Evolutionary conservation across 2,888 invertebrate species (phyloP), one percentile per base, ranked within the genome.

Genomic region (Lordiphosa fenestrarum): DNA sequence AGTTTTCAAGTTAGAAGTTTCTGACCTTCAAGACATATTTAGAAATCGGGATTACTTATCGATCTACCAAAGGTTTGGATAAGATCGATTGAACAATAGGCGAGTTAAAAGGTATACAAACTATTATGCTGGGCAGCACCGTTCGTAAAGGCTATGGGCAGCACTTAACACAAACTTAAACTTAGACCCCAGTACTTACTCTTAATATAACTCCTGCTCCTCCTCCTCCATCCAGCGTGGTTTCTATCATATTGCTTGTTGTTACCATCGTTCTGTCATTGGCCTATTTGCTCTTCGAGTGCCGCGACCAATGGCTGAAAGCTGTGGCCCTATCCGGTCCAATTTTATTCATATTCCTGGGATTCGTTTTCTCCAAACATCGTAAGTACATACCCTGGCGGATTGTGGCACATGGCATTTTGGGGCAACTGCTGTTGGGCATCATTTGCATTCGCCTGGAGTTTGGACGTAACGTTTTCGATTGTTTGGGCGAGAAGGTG

Each of bases 391-490:
- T 95, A 1, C 92, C 91, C 59, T 96, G 96, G 97, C 91, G 93
- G 2, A 93, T 94, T 0, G 94, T 98, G 0, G 78, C 93, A 6
- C 93, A 93, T 86, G 98, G 97, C 0, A 88, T 97, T 7, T 89
- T 93, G 0, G 89, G 96, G 1, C 98, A 98, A 90, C 95, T 97
- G 80, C 46, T 92, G 1, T 92, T 98, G 54, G 98, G 96, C 0
- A 78, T 98, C 0, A 67, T 97, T n/a, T 95, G 96, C 54, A 93
- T 98, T 61, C 91, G 96, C 48, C 95, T 95, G 95, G 89, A 91
- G 0, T 96, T 54, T 4, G 74, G 76, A 0, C 21, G 71, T 1
- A 0, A 2, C 0, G 1, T 73, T 0, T 65, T 74, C 2, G 6
- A 51, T 0, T 74, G 74, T 15, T 25, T 39, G 2, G 66, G 70